These are phyloP conservation scores for Vanessa tameamea DNA, from an alignment of 1,140 invertebrate species.

Conservation along the genomic window DNA sequence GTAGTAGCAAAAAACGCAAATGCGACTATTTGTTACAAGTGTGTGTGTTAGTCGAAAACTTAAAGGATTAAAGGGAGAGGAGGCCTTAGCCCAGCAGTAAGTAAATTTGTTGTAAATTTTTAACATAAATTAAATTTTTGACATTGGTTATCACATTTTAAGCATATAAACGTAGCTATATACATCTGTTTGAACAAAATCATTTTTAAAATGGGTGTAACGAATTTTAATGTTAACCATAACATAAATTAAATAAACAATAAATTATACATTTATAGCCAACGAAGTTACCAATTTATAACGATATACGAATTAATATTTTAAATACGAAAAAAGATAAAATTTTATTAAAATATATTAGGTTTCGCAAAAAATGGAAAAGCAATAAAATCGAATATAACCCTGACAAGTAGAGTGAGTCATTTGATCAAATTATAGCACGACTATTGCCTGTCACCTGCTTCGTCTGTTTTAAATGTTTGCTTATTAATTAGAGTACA, in stretches of 20 bases:
- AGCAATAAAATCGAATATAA: neutral
- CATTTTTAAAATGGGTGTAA: constrained; percentile 1
- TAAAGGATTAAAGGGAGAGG: too few species aligned
- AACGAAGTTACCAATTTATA: constrained; percentile 24
- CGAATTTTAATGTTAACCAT: constrained; percentile 11
- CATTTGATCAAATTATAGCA: neutral
- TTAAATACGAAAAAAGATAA: neutral
- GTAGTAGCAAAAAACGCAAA: too few species aligned
- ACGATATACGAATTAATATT: constrained; percentile 11
- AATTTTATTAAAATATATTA: neutral
- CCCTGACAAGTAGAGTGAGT: neutral
- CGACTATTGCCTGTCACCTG: neutral
- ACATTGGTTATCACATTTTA: neutral
- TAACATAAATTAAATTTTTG: too few species aligned
- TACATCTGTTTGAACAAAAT: neutral
- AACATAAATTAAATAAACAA: constrained; percentile 31
- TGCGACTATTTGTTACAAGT: too few species aligned
- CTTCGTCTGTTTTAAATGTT: neutral
- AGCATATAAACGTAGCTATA: neutral
- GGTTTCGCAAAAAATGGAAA: neutral
- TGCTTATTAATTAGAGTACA: neutral
- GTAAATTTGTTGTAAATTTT: too few species aligned
- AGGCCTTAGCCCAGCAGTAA: too few species aligned
- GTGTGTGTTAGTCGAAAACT: too few species aligned
- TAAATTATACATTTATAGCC: constrained; percentile 29